These are phyloP conservation scores for Gryllus bimaculatus DNA, from an alignment of 1,140 invertebrate species.

Conservation along the genomic window DNA sequence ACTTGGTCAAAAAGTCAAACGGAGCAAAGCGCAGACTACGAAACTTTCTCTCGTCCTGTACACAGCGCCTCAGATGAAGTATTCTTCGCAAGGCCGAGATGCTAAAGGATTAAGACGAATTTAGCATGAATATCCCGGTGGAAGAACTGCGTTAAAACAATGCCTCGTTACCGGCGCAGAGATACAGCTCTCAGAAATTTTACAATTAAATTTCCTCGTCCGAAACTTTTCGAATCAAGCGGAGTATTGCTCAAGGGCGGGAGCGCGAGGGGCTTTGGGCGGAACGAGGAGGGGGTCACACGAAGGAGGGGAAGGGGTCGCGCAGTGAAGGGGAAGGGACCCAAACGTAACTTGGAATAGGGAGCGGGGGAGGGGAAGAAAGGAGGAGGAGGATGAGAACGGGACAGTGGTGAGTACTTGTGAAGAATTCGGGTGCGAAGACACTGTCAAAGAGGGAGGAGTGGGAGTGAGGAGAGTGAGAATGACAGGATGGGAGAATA, in stretches of 20 bases:
- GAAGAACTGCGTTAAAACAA: background rate
- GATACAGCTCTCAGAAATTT: background rate
- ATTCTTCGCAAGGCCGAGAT: background rate
- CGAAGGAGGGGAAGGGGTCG: background rate
- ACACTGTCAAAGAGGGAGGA: too few relatives aligned
- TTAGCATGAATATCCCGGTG: background rate
- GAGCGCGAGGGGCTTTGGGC: background rate
- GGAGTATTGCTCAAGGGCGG: background rate
- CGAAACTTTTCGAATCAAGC: background rate
- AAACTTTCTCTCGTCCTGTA: background rate
- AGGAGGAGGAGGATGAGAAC: background rate
- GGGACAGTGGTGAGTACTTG: background rate
- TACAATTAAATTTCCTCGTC: background rate
- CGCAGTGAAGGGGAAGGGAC: background rate
- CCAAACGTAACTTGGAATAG: too few relatives aligned
- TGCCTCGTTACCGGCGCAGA: background rate
- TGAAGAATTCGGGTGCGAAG: background rate
- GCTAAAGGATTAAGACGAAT: background rate
- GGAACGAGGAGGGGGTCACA: background rate
- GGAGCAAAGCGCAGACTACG: background rate
- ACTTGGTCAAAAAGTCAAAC: conserved; percentile 2
- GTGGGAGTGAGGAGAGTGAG: background rate
- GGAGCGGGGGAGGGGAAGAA: too few relatives aligned
- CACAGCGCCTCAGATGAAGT: background rate
- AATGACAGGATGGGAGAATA: background rate